Conservation (phyloP, 2,113 vertebrate species). For the Aplodontia rufa region DNA sequence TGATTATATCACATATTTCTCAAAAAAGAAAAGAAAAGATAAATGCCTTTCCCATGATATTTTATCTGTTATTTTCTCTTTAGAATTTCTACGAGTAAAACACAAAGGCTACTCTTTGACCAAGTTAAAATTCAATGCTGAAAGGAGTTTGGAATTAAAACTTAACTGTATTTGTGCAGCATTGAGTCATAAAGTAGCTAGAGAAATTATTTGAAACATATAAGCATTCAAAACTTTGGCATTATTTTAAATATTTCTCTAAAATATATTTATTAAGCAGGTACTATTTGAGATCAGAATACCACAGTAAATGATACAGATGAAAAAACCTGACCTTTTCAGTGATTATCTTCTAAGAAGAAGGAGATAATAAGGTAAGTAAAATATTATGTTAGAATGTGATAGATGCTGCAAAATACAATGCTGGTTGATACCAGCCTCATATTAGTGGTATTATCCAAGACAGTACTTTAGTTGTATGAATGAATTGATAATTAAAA, state of each 20-base stretch:
- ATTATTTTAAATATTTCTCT: neutral
- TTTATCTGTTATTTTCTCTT: neutral
- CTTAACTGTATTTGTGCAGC: neutral
- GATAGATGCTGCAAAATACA: neutral
- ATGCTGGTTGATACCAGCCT: neutral
- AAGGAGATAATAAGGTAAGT: neutral
- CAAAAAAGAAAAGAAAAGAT: neutral
- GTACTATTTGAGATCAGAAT: neutral
- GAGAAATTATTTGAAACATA: neutral
- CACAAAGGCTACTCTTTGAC: neutral
- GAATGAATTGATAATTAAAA: neutral
- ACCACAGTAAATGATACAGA: neutral
- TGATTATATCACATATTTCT: neutral
- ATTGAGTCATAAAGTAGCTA: neutral
- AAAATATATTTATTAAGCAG: neutral
- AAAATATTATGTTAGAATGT: neutral
- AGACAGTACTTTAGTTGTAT: neutral
- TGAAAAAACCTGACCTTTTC: neutral
- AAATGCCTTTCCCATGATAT: neutral
- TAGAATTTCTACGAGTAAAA: neutral
- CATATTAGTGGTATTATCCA: neutral
- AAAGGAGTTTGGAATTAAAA: neutral
- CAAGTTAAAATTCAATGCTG: neutral
- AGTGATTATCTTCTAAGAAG: neutral
- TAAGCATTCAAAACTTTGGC: neutral